Base-by-base conservation (phyloP, 1,140 invertebrate species). In the Cardiocondyla obscurior region DNA sequence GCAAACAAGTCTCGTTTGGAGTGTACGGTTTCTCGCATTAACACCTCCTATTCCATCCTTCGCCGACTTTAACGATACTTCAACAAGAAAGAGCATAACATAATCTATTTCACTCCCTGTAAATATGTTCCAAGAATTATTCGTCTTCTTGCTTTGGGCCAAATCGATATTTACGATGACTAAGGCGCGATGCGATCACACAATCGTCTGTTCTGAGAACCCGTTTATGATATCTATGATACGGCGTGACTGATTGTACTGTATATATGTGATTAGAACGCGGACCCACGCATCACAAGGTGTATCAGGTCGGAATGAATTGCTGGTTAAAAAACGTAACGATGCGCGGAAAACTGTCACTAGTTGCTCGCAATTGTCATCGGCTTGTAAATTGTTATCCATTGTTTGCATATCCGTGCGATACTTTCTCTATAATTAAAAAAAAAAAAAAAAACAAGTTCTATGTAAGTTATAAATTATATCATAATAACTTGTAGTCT, bases 251-350 rank as follows among this genome's bases (percentile, higher is more conserved):
- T 72, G 69, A 72, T 72, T 72, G 33, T 4, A 72, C 6, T 0
- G 28, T 5, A 19, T 70, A 8, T 57, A 8, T 36, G 14, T 19
- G 49, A 72, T 72, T 25, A 36, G 49, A 72, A 39, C 44, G 46
- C 30, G 19, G 12, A 36, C 33, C 69, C 22, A 10, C 57, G 69
- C 30, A 72, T 72, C 30, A 55, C 14, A 14, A 19, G 14, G 22
- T 57, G 51, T 22, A 72, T 55, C 51, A 51, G 33, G 3, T 72
- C 51, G 69, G 69, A 72, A 72, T 72, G 14, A 72, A 72, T 72
- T 72, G 8, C 22, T 5, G 12, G 30, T 36, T 72, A 33, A 57
- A 57, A 55, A 16, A 10, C 16, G 25, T 19, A 57, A 72, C 25
- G 30, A 72, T 33, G 49, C 19, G 33, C 16, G 28, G 16, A 4